Percentiles rank a stretch among this genome's conserved stretches.
phyloP scores from a whole-genome alignment of 2,888 invertebrate genomes.

The Cerastoderma edule region DNA sequence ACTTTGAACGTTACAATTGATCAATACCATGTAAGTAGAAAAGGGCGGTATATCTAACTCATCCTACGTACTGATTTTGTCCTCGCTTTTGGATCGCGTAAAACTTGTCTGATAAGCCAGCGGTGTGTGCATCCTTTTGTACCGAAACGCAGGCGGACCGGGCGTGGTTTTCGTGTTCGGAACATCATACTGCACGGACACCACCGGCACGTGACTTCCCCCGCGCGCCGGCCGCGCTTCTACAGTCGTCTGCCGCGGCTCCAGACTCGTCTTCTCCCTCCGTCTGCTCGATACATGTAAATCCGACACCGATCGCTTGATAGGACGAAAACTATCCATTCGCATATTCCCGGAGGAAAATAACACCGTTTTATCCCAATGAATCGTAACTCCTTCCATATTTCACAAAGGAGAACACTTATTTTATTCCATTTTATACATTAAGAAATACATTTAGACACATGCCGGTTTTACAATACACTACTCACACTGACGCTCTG shows the following conservation, averaged over 20 bases:
- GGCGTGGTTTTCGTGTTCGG: conserved; percentile 54
- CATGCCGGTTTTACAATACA: neutral
- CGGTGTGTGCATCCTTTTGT: conserved; percentile 45
- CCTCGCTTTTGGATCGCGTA: conserved; percentile 35
- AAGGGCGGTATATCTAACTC: neutral
- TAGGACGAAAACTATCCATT: conserved; percentile 50
- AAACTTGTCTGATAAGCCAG: neutral
- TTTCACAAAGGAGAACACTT: conserved; percentile 17
- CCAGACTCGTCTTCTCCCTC: conserved; percentile 37
- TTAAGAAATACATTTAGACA: neutral
- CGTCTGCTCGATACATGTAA: conserved; percentile 33
- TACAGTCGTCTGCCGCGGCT: conserved; percentile 18
- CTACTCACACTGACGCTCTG: conserved; percentile 9
- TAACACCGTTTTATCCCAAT: conserved; percentile 44
- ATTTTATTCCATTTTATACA: conserved; percentile 6
- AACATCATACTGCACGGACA: conserved; percentile 63
- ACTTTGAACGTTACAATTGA: too few species aligned
- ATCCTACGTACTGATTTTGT: conserved; percentile 37
- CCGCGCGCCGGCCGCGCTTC: conserved; percentile 12
- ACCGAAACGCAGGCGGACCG: conserved; percentile 46
- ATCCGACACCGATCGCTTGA: conserved; percentile 54
- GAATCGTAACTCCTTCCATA: conserved; percentile 54
- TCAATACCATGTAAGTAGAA: too few species aligned
- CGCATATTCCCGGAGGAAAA: conserved; percentile 32
- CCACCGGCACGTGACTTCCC: conserved; percentile 51